phyloP scores from a whole-genome alignment of 2,113 vertebrate species.

The Peromyscus polionotus region DNA sequence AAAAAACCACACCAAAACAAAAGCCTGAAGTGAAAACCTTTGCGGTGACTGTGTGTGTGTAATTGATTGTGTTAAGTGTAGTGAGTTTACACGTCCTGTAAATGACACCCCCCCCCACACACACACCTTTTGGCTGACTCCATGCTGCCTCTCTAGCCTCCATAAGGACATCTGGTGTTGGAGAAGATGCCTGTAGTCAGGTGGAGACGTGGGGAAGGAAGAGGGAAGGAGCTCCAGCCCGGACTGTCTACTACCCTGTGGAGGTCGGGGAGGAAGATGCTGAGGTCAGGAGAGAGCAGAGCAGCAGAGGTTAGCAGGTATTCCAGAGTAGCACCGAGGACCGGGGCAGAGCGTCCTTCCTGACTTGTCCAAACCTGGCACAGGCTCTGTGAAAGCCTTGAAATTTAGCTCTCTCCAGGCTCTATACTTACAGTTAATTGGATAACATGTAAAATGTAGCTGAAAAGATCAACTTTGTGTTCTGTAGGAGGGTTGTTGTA shows the following conservation, averaged over 20 bases:
- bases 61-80: not conserved
- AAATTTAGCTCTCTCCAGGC: constrained; percentile 3
- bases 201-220: not conserved
- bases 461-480: constrained; percentile 22
- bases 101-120: not conserved
- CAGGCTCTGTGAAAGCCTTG: not conserved
- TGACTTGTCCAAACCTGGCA: constrained; percentile 5
- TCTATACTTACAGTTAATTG: not conserved
- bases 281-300: not conserved
- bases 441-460: constrained; percentile 18
- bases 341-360: not conserved
- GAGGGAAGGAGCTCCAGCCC: not conserved
- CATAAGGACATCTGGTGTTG: not conserved
- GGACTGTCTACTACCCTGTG: not conserved
- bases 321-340: not conserved
- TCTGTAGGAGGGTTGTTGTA: constrained; percentile 17
- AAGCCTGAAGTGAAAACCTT: constrained; percentile 5
- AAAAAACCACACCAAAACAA: not conserved
- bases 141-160: not conserved
- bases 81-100: constrained; percentile 17
- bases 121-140: not conserved
- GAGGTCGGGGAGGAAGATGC: not conserved
- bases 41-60: not conserved
- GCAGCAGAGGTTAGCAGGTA: constrained; percentile 8
- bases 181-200: not conserved